phyloP scores from a whole-genome alignment of 1,140 invertebrate genomes.

The Zeugodacus cucurbitae region DNA sequence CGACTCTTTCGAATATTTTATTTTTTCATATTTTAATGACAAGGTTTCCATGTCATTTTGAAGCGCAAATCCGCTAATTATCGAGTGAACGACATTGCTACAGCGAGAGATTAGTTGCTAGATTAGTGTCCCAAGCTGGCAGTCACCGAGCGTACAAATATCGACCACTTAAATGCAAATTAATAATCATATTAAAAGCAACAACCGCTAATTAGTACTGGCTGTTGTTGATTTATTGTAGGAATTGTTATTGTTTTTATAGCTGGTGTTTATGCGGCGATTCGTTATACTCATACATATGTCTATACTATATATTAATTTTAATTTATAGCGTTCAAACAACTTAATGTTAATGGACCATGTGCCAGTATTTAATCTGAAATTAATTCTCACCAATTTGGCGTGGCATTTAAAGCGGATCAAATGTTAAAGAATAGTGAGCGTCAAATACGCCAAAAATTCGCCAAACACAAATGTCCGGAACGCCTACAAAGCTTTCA shows the following conservation, averaged over 20 bases:
- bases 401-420: neutral
- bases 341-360: neutral
- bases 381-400: neutral
- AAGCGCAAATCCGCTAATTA: neutral
- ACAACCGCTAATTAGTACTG: neutral
- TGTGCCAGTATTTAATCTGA: neutral
- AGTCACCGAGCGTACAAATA: neutral
- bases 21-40: neutral
- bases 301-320: neutral
- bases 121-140: neutral
- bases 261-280: neutral
- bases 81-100: neutral
- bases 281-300: neutral
- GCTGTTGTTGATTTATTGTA: neutral
- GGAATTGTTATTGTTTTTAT: neutral
- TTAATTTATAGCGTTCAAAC: neutral
- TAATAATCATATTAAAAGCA: conserved; percentile 23
- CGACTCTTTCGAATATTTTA: neutral
- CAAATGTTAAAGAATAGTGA: neutral
- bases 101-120: too few relatives aligned
- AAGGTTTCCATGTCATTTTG: neutral
- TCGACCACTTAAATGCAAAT: conserved; percentile 34
- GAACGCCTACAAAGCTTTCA: neutral
- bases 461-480: neutral
- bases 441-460: neutral